A percentile compares a stretch with the other conserved stretches of the same genome.
Conservation (phyloP, 2,888 invertebrate species). For the Allolobophora icterica region DNA sequence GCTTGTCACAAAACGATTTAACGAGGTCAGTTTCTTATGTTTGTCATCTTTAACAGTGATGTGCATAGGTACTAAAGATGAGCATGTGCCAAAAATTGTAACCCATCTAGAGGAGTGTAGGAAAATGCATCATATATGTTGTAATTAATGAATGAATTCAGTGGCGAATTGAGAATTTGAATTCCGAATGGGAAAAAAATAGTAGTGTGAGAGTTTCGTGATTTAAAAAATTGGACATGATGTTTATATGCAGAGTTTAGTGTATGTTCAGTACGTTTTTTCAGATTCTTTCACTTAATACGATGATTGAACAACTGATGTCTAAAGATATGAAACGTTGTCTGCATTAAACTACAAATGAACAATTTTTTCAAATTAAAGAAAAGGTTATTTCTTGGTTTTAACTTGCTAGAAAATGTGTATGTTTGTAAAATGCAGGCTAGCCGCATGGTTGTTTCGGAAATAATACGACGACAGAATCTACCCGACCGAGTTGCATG, state of each 20-base stretch:
- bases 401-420: not conserved
- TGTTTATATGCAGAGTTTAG: too few species aligned
- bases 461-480: conserved; percentile 77
- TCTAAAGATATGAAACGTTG: not conserved
- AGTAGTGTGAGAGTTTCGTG: too few species aligned
- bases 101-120: too few species aligned
- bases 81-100: too few species aligned
- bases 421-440: conserved; percentile 66
- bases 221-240: too few species aligned
- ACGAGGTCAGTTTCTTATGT: conserved; percentile 72
- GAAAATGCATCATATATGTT: too few species aligned
- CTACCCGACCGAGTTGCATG: conserved; percentile 77
- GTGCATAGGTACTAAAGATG: too few species aligned
- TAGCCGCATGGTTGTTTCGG: conserved; percentile 84
- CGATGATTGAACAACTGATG: not conserved
- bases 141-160: too few species aligned
- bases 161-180: too few species aligned
- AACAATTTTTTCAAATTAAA: not conserved
- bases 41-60: not conserved
- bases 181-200: too few species aligned
- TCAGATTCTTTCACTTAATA: too few species aligned
- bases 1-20: conserved; percentile 86
- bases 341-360: not conserved
- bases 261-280: too few species aligned
- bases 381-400: not conserved